Evolutionary conservation across 2,113 vertebrate species (phyloP), one percentile per base, ranked within the genome.

Genomic region (Poeciliopsis turrubarensis): DNA sequence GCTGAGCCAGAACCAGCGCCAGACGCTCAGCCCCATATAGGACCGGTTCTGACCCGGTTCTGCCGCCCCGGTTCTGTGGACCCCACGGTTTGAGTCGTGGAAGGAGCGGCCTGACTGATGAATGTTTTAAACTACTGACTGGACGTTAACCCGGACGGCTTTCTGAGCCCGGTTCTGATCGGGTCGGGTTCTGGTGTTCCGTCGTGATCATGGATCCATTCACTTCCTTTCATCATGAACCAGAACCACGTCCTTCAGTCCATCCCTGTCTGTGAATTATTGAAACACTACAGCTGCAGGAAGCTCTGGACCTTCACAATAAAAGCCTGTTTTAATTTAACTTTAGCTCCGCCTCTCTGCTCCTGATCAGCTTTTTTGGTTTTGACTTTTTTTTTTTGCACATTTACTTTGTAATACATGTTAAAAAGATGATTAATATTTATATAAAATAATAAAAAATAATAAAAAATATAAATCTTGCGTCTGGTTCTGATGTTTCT

Each of bases 21-120:
- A 91, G 76, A 86, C 79, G 0, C 86, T 93, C 19, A 91, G 87
- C 69, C 65, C 92, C 3, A 93, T 92, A 25, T 92, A 89, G 73
- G 66, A 4, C 26, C 1, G 19, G 65, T 65, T 34, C 31, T n/a
- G 25, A 11, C 1, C 44, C 26, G 26, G n/a, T 39, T 74, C 27
- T 57, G 69, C 51, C 29, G n/a, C 2, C 1, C 44, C n/a, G 39
- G n/a, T 39, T 67, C 27, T 44, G 70, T 61, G 41, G 41, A 44
- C 15, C 41, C 3, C 12, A 44, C 15, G 15, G 41, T 78, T 81
- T 44, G 63, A 37, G 70, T 81, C 71, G 29, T 72, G 72, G 51
- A 65, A 47, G 79, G 27, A 30, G 19, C n/a, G 10, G 14, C 14
- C 64, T 19, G 5, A 10, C 9, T 5, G 60, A 70, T 74, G 83